phyloP scores from a whole-genome alignment of 1,140 invertebrate species.

The Brachionus angularis region DNA sequence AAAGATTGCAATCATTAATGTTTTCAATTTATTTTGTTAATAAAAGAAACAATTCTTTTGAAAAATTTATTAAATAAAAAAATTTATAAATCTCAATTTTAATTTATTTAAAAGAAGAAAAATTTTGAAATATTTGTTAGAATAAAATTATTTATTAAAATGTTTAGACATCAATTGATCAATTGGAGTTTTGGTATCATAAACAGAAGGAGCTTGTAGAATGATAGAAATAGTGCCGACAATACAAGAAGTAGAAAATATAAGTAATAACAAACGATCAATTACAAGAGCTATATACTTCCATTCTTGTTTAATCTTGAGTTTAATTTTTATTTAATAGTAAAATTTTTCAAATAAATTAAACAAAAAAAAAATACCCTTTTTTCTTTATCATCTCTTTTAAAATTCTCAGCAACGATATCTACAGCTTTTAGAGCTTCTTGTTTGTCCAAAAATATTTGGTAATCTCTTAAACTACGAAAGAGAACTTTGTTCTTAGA shows the following conservation, averaged over 20 bases:
- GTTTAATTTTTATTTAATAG: not conserved
- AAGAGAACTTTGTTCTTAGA: not conserved
- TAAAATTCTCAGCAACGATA: not conserved
- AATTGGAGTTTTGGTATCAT: constrained; percentile 17
- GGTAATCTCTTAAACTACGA: not conserved
- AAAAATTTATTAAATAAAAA: too few species aligned
- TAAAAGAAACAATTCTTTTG: too few species aligned
- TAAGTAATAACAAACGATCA: constrained; percentile 57
- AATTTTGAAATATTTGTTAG: too few species aligned
- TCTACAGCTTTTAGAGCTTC: not conserved
- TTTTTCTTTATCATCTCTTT: not conserved
- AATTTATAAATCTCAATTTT: too few species aligned
- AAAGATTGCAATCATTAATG: too few species aligned
- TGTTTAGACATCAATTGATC: constrained; percentile 14
- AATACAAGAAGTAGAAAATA: constrained; percentile 58
- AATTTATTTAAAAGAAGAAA: too few species aligned
- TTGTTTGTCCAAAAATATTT: not conserved
- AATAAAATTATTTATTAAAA: not conserved
- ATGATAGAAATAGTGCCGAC: constrained; percentile 50
- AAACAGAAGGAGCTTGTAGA: constrained; percentile 30
- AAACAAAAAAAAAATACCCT: too few species aligned
- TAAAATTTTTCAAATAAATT: too few species aligned
- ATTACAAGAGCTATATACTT: constrained; percentile 58
- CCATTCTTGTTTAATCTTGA: constrained; percentile 58
- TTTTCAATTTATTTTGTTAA: too few species aligned